A percentile compares a stretch with the other conserved stretches of the same genome.
Conservation (phyloP, 2,113 vertebrate genomes). For the Mastomys coucha region DNA sequence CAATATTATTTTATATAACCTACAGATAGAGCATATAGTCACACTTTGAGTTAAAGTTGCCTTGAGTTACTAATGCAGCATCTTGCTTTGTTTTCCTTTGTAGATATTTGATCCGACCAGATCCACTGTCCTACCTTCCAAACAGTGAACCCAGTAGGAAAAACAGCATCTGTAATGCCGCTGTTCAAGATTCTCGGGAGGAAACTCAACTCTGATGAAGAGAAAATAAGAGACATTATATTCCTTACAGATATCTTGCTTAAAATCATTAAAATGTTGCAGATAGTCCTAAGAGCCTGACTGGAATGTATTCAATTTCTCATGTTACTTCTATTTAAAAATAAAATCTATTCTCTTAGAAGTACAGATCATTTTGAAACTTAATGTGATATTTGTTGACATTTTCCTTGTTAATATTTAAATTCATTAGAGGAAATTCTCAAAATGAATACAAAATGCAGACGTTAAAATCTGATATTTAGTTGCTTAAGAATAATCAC, state of each 20-base stretch:
- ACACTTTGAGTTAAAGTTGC: not conserved
- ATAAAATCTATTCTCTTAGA: constrained; percentile 65
- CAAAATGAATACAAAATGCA: constrained; percentile 38
- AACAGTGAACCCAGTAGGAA: constrained; percentile 86
- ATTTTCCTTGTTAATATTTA: constrained; percentile 41
- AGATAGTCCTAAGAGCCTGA: constrained; percentile 33
- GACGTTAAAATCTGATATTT: constrained; percentile 32
- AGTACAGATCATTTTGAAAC: constrained; percentile 65
- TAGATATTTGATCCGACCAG: constrained; percentile 91
- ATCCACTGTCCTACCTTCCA: constrained; percentile 90
- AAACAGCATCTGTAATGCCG: constrained; percentile 86
- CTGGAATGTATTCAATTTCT: constrained; percentile 70
- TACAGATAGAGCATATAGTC: not conserved
- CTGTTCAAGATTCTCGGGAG: constrained; percentile 87
- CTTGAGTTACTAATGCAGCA: not conserved
- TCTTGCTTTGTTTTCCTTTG: constrained; percentile 61
- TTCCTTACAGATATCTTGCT: constrained; percentile 75
- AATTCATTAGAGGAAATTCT: constrained; percentile 53
- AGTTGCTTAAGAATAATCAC: constrained; percentile 58
- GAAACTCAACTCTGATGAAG: constrained; percentile 90
- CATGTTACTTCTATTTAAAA: constrained; percentile 19
- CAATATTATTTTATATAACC: not conserved
- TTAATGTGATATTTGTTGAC: constrained; percentile 54
- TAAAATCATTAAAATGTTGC: constrained; percentile 66
- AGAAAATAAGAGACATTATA: constrained; percentile 65